Conservation (phyloP, 2,888 invertebrate species). For the Nomada hirtipes region DNA sequence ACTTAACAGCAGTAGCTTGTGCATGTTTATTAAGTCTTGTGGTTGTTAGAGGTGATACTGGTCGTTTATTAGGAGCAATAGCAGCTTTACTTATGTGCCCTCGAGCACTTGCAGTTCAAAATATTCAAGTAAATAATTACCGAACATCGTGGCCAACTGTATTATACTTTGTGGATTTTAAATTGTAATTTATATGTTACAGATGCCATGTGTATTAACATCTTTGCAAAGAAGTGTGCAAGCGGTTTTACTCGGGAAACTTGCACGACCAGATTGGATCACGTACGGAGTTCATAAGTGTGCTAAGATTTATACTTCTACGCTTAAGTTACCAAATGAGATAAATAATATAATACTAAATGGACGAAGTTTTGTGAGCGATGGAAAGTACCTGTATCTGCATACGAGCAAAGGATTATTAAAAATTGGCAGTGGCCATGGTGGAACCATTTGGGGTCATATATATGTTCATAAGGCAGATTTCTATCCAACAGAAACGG, state of each 20-base stretch:
- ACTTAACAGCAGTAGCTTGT: slow-evolving; percentile 94
- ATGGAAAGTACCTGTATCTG: slow-evolving; percentile 95
- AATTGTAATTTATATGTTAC: slow-evolving; percentile 72
- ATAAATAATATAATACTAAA: slow-evolving; percentile 84
- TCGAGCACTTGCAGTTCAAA: slow-evolving; percentile 90
- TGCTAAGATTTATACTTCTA: slow-evolving; percentile 89
- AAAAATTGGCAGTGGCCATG: slow-evolving; percentile 98
- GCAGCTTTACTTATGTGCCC: slow-evolving; percentile 95
- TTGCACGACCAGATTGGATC: slow-evolving; percentile 94
- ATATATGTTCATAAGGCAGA: slow-evolving; percentile 93
- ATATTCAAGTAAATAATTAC: slow-evolving; percentile 88
- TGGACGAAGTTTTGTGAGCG: slow-evolving; percentile 91
- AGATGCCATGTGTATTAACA: slow-evolving; percentile 94
- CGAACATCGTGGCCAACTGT: neutral
- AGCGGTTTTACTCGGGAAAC: slow-evolving; percentile 93
- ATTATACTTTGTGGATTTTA: neutral
- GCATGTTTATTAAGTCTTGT: slow-evolving; percentile 96
- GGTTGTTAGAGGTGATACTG: slow-evolving; percentile 96
- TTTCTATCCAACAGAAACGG: slow-evolving; percentile 92
- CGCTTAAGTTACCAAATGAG: slow-evolving; percentile 85
- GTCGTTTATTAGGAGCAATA: slow-evolving; percentile 94
- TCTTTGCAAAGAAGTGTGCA: slow-evolving; percentile 95
- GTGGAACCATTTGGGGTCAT: slow-evolving; percentile 96
- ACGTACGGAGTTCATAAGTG: slow-evolving; percentile 93
- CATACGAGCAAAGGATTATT: slow-evolving; percentile 93